Evolutionary conservation across 2,113 vertebrate species (phyloP).

Genomic region (Mesitornis unicolor): DNA sequence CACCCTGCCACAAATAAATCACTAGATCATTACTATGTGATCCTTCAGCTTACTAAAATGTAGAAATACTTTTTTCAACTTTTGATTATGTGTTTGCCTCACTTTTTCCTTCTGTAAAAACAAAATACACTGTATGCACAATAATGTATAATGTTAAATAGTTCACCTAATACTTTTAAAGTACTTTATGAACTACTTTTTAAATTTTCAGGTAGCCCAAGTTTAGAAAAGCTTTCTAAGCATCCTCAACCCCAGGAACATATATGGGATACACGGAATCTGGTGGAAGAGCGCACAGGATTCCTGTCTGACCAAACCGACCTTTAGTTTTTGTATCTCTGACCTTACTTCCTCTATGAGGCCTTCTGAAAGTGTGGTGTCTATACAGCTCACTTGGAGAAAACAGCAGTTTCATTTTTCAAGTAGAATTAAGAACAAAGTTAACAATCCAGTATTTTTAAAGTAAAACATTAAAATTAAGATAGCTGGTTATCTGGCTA

Average conservation of each 20-base stretch:
- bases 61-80: not conserved
- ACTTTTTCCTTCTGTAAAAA: not conserved
- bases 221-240: not conserved
- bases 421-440: not conserved
- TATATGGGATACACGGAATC: not conserved
- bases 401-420: not conserved
- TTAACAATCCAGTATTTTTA: not conserved
- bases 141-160: not conserved
- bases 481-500: not conserved
- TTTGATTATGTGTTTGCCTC: fast-evolving
- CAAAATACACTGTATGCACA: not conserved
- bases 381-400: not conserved
- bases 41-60: not conserved
- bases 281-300: not conserved
- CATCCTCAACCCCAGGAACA: not conserved
- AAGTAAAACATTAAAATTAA: not conserved
- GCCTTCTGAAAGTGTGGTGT: not conserved
- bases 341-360: not conserved
- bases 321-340: not conserved
- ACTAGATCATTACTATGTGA: not conserved
- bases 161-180: not conserved
- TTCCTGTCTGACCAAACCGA: not conserved
- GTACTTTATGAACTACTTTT: not conserved
- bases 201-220: not conserved
- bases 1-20: not conserved